Evolutionary conservation across 2,797 vertebrate genomes (phyloP), one percentile per base, ranked within the genome.

Genomic region (Falco rusticolus): DNA sequence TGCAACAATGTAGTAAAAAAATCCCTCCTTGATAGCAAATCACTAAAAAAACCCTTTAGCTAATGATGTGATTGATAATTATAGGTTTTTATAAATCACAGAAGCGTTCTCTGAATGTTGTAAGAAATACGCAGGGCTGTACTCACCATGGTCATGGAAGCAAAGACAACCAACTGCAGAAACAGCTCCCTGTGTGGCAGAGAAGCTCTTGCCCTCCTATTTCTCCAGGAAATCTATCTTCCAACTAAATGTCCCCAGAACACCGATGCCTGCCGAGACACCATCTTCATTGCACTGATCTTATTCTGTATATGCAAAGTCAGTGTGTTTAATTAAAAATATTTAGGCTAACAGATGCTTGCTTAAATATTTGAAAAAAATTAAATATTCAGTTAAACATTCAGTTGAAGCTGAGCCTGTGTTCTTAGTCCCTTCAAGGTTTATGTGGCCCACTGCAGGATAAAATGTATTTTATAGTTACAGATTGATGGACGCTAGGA

Each of bases 11-110:
- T 17, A 41, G 16, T 12, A 1, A 72, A 60, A 70, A 12, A 5
- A 0, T 0, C 6, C 7, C 10, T 43, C 29, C 16, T 59, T 22
- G 3, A 31, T 5, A 20, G 8, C 2, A 61, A 74, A 83, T 43
- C 9, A 13, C 8, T 47, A 10, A 13, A 45, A 59, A 71, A 82
- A 54, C 10, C 9, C 7, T 29, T 64, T 1, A 41, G 14, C 15
- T 45, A 39, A 39, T 43, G 28, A 17, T 11, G 45, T 5, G 29
- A 81, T 19, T 34, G 43, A 72, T 83, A 33, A 34, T 64, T 61
- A 5, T 2, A 31, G 29, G 16, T 10, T 54, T 85, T 78, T 28
- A 3, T 5, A 45, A 21, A 39, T 12, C 18, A 39, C 18, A 74
- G 41, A 39, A 29, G 3, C 5, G 31, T 29, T 41, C 21, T 43